These are phyloP conservation scores for Pterois miles DNA, from an alignment of 2,797 vertebrate species.

Conservation along the genomic window DNA sequence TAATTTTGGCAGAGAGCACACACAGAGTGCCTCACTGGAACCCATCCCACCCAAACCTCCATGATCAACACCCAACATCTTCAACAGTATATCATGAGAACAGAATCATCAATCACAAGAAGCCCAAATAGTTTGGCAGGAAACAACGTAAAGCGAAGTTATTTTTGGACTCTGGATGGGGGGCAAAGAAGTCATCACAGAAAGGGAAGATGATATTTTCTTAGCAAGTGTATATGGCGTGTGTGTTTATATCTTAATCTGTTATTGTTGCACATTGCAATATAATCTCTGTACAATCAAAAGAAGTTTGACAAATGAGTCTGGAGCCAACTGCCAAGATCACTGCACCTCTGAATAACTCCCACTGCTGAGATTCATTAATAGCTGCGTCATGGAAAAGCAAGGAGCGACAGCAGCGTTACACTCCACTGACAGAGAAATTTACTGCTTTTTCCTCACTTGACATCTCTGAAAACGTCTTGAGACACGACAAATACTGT, in stretches of 20 bases:
- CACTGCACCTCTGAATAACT: conserved; percentile 40
- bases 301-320: conserved; percentile 57
- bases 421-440: neutral
- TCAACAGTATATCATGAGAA: conserved; percentile 53
- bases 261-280: conserved; percentile 54
- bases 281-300: conserved; percentile 59
- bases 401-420: conserved; percentile 1
- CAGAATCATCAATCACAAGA: conserved; percentile 57
- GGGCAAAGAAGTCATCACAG: conserved; percentile 1
- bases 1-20: conserved; percentile 76
- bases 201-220: conserved; percentile 23
- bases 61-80: conserved; percentile 33
- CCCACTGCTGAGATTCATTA: conserved; percentile 37
- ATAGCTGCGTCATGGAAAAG: conserved; percentile 47
- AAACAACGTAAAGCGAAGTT: conserved; percentile 35
- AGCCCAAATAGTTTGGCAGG: conserved; percentile 48
- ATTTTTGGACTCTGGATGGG: conserved; percentile 20
- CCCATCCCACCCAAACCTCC: conserved; percentile 46
- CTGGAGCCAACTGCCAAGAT: conserved; percentile 37
- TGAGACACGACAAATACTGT: conserved; percentile 47
- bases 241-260: conserved; percentile 51
- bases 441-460: conserved; percentile 11
- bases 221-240: neutral
- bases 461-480: conserved; percentile 22
- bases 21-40: conserved; percentile 57